These are phyloP conservation scores for Myopa tessellatipennis DNA, from an alignment of 2,888 invertebrate genomes.

Conservation along the genomic window DNA sequence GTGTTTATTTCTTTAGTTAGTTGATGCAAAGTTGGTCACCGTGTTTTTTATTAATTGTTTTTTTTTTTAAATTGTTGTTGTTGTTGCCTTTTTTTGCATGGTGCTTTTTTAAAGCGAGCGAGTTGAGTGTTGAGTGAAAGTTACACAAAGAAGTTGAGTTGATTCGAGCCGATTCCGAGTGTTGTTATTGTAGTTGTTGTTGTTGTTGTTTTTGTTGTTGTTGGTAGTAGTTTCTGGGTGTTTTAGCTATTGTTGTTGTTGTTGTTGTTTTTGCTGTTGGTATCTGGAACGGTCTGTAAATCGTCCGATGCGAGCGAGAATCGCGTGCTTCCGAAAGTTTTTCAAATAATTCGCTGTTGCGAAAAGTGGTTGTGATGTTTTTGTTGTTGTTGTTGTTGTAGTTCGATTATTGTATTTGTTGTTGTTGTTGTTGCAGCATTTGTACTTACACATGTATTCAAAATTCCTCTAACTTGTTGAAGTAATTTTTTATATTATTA, in stretches of 20 bases:
- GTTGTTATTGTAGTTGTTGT: slow-evolving; percentile 7
- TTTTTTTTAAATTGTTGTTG: too few species aligned
- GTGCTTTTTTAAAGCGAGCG: not conserved
- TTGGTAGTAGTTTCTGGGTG: not conserved
- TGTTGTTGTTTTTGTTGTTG: slow-evolving; percentile 13
- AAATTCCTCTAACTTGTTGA: too few species aligned
- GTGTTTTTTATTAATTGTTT: not conserved
- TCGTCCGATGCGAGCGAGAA: not conserved
- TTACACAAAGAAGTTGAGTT: slow-evolving; percentile 30
- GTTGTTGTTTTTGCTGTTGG: slow-evolving; percentile 34
- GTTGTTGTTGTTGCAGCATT: slow-evolving; percentile 21
- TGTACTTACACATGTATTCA: not conserved
- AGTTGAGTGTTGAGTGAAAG: slow-evolving; percentile 50
- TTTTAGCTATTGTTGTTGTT: slow-evolving; percentile 35
- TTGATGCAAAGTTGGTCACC: slow-evolving; percentile 13
- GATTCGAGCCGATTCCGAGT: not conserved
- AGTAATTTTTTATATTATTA: too few species aligned
- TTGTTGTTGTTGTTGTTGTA: not conserved
- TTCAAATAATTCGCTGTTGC: not conserved
- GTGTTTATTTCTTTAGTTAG: not conserved
- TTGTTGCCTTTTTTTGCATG: not conserved
- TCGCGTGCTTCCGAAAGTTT: not conserved
- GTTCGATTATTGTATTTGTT: slow-evolving; percentile 9
- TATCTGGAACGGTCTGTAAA: not conserved
- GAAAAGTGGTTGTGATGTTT: not conserved